phyloP scores from a whole-genome alignment of 2,113 vertebrate genomes.

The Datnioides undecimradiatus region DNA sequence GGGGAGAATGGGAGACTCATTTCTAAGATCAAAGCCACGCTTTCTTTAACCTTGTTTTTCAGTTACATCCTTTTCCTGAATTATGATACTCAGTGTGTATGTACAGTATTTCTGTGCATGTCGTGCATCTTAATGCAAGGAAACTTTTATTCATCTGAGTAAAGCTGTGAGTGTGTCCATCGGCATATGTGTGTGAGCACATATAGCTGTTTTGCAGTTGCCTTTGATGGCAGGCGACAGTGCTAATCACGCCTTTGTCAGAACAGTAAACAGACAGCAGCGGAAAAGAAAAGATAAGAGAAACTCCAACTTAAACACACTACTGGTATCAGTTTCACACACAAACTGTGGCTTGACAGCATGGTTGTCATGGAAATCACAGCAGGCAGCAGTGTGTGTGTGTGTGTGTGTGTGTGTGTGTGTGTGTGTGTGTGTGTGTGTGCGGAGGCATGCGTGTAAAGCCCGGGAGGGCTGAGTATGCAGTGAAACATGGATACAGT shows the following conservation, averaged over 20 bases:
- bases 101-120: neutral
- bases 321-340: constrained; percentile 36
- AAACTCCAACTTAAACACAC: constrained; percentile 38
- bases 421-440: constrained; percentile 1
- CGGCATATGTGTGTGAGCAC: neutral
- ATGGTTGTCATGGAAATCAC: constrained; percentile 59
- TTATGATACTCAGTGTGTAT: neutral
- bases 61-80: constrained; percentile 34
- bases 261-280: constrained; percentile 39
- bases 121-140: neutral
- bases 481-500: constrained; percentile 5
- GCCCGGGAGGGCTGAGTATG: constrained; percentile 12
- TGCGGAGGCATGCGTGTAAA: neutral
- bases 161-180: neutral
- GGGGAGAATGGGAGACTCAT: constrained; percentile 9
- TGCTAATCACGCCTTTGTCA: constrained; percentile 59
- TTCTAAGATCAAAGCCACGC: constrained; percentile 41
- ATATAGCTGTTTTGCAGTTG: constrained; percentile 21
- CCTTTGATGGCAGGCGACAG: constrained; percentile 47
- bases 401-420: constrained; percentile 11
- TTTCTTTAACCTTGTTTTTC: constrained; percentile 26
- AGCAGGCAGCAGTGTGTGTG: constrained; percentile 32
- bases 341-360: constrained; percentile 32
- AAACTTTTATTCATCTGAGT: neutral
- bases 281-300: constrained; percentile 34